Conservation (phyloP, 2,113 vertebrate species). For the Ginglymostoma cirratum region DNA sequence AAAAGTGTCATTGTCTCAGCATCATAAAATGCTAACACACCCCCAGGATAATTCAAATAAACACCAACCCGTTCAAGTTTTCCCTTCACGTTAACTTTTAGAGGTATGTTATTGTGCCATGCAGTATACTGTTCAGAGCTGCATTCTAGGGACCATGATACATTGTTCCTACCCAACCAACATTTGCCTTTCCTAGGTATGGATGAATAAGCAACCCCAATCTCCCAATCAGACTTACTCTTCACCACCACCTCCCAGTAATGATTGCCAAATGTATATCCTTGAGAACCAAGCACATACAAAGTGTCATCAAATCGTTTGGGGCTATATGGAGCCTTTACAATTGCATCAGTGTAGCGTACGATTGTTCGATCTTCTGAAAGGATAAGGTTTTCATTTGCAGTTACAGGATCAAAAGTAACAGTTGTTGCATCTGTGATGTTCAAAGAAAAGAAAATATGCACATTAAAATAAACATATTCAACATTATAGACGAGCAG, state of each 20-base stretch:
- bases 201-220: constrained; percentile 18
- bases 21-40: constrained; percentile 43
- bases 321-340: constrained; percentile 36
- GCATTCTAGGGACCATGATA: constrained; percentile 35
- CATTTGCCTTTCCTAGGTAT: constrained; percentile 41
- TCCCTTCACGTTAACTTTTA: constrained; percentile 50
- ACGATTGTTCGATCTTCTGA: constrained; percentile 37
- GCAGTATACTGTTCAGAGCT: background rate
- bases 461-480: background rate
- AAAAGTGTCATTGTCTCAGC: constrained; percentile 45
- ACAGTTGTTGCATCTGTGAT: constrained; percentile 37
- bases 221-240: constrained; percentile 36
- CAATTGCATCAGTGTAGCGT: constrained; percentile 30
- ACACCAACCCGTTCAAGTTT: constrained; percentile 45
- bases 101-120: constrained; percentile 41
- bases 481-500: background rate
- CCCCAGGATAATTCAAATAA: constrained; percentile 46
- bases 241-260: constrained; percentile 30
- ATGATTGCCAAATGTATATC: constrained; percentile 40
- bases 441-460: background rate
- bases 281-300: constrained; percentile 38
- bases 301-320: constrained; percentile 37
- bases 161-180: background rate
- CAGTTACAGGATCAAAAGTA: constrained; percentile 36
- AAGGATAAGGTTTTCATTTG: constrained; percentile 38